Base-by-base conservation (phyloP, 2,113 vertebrate species). In the Megaleporinus macrocephalus region DNA sequence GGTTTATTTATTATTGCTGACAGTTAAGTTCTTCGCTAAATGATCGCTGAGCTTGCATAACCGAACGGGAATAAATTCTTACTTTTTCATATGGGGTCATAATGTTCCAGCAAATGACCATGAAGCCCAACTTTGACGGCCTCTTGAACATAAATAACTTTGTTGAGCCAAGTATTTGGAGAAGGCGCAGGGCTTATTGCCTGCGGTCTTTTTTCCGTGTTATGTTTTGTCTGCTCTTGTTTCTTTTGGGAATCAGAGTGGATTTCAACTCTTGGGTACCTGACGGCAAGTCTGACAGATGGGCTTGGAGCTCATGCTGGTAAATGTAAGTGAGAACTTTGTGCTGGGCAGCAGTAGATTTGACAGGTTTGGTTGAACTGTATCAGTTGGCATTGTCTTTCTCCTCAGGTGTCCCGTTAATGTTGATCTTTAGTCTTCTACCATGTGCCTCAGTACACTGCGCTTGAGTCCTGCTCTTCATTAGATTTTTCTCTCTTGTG, bases 401-500 rank as follows among this genome's bases (percentile, higher is more conserved):
- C 49, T 41, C 16, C 41, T 55, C 29, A 57, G 66, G 30, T 62
- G 20, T 24, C 20, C 24, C 55, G 29, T 22, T 79, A 49, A 44
- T 66, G 24, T 68, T 49, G 41, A 66, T 68, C 14, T 51, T 10
- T 6, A 33, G 44, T 61, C 44, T 53, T 41, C 85, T 82, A 78
- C 87, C 81, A 73, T 89, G 83, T 78, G 74, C 5, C n/a, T 79
- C 82, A 74, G 71, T 83, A 72, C 63, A 36, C 22, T 68, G 73
- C 36, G 71, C 78, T 81, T 85, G 61, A 82, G 83, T 79, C 85
- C 86, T 83, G 83, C 18, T 91, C 90, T 88, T 87, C 89, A 88
- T 92, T 91, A 86, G 86, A 90, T 90, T 86, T 77, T 71, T 84
- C 30, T 80, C 88, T 86, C 79, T 78, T 76, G 41, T 90, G 84